Percentiles rank a stretch among this genome's conserved stretches.
phyloP scores from a whole-genome alignment of 2,888 invertebrate species.

The Epistrophe eligans region DNA sequence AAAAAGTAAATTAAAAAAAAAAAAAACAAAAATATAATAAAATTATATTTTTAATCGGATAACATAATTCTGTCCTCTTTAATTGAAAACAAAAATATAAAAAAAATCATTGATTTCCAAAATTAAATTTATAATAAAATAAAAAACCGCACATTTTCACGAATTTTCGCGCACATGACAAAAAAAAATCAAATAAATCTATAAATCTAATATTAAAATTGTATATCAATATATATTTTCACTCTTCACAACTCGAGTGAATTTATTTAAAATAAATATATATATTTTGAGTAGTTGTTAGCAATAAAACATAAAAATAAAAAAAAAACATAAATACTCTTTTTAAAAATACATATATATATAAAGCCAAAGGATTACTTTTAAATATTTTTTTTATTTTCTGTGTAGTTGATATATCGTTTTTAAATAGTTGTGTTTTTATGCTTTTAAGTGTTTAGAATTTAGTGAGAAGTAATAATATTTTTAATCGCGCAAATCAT shows the following conservation, averaged over 20 bases:
- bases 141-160: slow-evolving; percentile 71
- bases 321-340: slow-evolving; percentile 65
- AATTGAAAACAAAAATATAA: slow-evolving; percentile 40
- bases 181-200: slow-evolving; percentile 59
- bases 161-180: slow-evolving; percentile 73
- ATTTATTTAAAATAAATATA: slow-evolving; percentile 46
- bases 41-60: slow-evolving; percentile 71
- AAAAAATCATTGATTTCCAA: slow-evolving; percentile 69
- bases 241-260: slow-evolving; percentile 64
- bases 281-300: slow-evolving; percentile 74
- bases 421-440: slow-evolving; percentile 71
- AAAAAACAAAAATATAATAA: slow-evolving; percentile 65
- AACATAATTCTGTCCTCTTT: slow-evolving; percentile 67
- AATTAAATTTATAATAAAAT: slow-evolving; percentile 51
- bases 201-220: slow-evolving; percentile 57
- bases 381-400: slow-evolving; percentile 62
- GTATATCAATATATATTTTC: slow-evolving; percentile 69
- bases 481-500: slow-evolving; percentile 67
- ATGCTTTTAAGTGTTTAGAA: slow-evolving; percentile 76
- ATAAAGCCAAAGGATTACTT: slow-evolving; percentile 75
- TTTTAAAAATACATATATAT: slow-evolving; percentile 65
- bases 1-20: slow-evolving; percentile 37
- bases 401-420: slow-evolving; percentile 69
- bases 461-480: slow-evolving; percentile 52
- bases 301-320: slow-evolving; percentile 48